Evolutionary conservation across 1,140 invertebrate genomes (phyloP).

Genomic region (Drosophila varians): DNA sequence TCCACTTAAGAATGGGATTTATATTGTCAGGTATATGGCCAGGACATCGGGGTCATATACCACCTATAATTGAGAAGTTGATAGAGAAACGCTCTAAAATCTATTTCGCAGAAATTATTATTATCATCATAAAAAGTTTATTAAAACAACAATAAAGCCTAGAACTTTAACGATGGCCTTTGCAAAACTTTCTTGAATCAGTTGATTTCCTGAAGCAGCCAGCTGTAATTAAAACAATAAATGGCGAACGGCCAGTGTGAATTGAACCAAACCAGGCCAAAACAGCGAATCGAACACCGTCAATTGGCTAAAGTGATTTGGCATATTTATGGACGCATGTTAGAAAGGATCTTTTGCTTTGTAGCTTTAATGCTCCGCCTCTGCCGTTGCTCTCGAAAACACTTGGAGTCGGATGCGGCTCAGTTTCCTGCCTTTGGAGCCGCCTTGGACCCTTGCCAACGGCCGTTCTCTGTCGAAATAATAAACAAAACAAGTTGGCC

Average conservation of each 20-base stretch:
- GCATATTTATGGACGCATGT: constrained; percentile 65
- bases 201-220: constrained; percentile 29
- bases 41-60: too few species aligned
- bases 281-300: constrained; percentile 26
- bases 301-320: constrained; percentile 42
- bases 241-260: constrained; percentile 20
- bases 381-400: constrained; percentile 13
- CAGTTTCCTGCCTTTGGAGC: constrained; percentile 13
- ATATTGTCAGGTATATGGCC: neutral
- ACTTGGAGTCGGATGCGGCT: constrained; percentile 8
- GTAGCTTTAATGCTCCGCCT: constrained; percentile 29
- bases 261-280: constrained; percentile 47
- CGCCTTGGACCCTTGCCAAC: constrained; percentile 23
- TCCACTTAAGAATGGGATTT: neutral
- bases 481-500: constrained; percentile 41
- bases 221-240: constrained; percentile 52
- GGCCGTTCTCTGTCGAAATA: constrained; percentile 48
- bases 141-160: too few species aligned
- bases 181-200: constrained; percentile 32
- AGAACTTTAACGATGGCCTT: too few species aligned
- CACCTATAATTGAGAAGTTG: too few species aligned
- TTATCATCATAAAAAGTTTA: too few species aligned
- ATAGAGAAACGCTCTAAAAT: too few species aligned
- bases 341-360: constrained; percentile 49
- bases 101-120: too few species aligned